phyloP scores from a whole-genome alignment of 2,888 invertebrate genomes.

The Acleris emargana region DNA sequence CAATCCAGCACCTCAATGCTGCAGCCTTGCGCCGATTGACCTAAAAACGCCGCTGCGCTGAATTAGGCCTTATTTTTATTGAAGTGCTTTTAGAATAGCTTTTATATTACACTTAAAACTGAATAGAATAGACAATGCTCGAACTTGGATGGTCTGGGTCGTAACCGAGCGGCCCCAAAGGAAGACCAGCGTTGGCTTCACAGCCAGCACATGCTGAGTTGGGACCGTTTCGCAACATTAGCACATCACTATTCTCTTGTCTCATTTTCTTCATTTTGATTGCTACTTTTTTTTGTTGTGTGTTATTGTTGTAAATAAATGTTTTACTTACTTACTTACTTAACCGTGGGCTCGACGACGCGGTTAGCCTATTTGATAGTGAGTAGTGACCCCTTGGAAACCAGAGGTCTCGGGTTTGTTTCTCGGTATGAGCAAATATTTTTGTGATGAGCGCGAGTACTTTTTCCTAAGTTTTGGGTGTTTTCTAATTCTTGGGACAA shows the following conservation, averaged over 20 bases:
- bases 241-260: no score
- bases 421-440: background rate
- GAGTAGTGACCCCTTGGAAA: background rate
- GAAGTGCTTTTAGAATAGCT: background rate
- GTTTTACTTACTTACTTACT: no score
- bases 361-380: background rate
- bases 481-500: background rate
- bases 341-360: background rate
- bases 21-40: slow-evolving; percentile 61
- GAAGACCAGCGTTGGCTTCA: no score
- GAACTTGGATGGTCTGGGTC: background rate
- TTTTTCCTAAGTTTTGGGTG: background rate
- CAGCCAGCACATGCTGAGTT: no score
- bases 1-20: slow-evolving; percentile 1
- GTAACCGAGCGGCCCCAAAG: no score
- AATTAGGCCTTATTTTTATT: slow-evolving; percentile 36
- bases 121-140: no score
- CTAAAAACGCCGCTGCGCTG: slow-evolving; percentile 61
- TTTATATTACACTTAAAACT: no score
- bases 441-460: background rate
- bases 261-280: no score
- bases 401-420: background rate
- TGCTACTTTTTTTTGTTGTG: no score
- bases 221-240: no score
- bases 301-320: no score